These are phyloP conservation scores for Podiceps cristatus DNA, from an alignment of 2,113 vertebrate species.

Conservation along the genomic window DNA sequence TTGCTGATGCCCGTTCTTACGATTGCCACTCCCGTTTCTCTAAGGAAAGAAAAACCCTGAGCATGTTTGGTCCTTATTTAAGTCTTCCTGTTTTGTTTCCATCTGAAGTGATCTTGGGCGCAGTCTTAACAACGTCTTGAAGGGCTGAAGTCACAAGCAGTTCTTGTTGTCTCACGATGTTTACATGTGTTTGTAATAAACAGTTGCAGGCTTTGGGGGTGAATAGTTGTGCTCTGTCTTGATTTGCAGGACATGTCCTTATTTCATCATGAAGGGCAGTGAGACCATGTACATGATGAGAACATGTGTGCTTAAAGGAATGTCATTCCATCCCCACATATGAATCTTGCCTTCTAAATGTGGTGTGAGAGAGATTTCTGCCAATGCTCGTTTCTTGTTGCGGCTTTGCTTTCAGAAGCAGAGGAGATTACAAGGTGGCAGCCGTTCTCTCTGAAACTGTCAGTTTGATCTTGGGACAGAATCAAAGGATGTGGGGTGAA, in stretches of 20 bases:
- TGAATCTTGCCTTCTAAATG: neutral
- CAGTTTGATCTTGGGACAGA: neutral
- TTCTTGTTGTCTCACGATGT: neutral
- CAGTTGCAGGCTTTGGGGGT: neutral
- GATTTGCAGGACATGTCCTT: neutral
- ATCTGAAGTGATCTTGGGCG: neutral
- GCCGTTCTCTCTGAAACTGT: neutral
- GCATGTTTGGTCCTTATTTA: neutral
- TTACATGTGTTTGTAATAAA: neutral
- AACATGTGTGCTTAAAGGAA: neutral
- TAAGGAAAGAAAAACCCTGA: neutral
- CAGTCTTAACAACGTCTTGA: neutral
- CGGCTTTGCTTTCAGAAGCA: neutral
- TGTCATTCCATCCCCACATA: neutral
- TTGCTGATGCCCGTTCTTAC: neutral
- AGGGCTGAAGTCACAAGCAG: neutral
- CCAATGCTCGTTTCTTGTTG: neutral
- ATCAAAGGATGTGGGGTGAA: neutral
- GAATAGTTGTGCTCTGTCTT: neutral
- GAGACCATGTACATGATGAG: neutral
- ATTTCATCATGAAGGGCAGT: neutral
- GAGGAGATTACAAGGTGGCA: neutral
- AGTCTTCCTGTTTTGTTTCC: neutral
- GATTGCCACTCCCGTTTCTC: neutral
- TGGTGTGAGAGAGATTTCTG: neutral